Evolutionary conservation across 1,140 invertebrate genomes (phyloP), one percentile per base, ranked within the genome.

Genomic region (Aphaenogaster floridana): DNA sequence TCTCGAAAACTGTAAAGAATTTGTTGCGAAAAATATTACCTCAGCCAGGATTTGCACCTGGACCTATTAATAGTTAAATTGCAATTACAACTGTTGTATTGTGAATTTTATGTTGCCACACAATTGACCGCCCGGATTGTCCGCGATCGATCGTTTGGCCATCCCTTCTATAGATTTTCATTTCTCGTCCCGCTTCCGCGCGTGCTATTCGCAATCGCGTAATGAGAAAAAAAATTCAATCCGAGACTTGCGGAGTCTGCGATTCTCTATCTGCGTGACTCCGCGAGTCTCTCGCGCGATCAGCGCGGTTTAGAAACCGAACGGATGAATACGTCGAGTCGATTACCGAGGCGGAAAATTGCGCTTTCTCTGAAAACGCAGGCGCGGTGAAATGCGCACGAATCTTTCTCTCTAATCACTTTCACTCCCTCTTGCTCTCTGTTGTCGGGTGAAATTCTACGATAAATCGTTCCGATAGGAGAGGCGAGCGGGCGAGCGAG

Each of bases 391-490:
- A 83, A 74, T 17, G 52, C 17, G 15, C 39, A 9, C 9, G 28
- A 61, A 57, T 76, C 15, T n/a, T 13, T 72, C 28, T 28, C 9
- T 74, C 15, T 83, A 74, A 84, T 74, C 80, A 63, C 57, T 84
- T 76, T 84, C 80, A 48, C 42, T 74, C 42, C 13, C 54, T 63
- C 7, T 84, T 50, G 9, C 39, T 59, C 42, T 59, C 39, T 28
- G 7, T 28, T 8, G 28, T 39, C 28, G 5, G 13, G 54, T 63
- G 54, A 84, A 84, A 84, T 61, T 3, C 17, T 28, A n/a, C n/a
- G 42, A 50, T 39, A 61, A 48, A 84, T 74, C 7, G 6, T 48
- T n/a, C 13, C 11, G 45, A 68, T 52, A 6, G n/a, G 5, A 54
- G 78, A 54, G 8, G 0, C 64, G 64, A 21, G 8, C 39, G 17